Evolutionary conservation across 2,113 vertebrate genomes (phyloP).

Genomic region (Haplotaxodon microlepis): DNA sequence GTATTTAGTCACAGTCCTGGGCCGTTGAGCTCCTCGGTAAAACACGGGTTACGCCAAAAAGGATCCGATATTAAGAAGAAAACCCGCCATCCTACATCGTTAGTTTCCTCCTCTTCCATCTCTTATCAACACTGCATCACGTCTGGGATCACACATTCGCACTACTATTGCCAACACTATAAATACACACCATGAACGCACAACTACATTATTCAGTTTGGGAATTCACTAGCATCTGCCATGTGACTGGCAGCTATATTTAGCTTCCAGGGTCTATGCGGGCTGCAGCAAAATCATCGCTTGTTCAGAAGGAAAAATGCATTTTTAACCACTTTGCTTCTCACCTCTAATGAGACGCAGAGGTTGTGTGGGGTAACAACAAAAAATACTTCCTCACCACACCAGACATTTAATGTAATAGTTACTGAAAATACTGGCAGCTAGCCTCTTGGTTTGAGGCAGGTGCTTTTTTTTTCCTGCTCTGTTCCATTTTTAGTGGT

Average conservation of each 20-base stretch:
- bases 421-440: not conserved
- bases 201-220: conserved; percentile 19
- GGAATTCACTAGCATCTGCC: conserved; percentile 22
- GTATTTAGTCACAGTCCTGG: not conserved
- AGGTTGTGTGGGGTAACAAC: not conserved
- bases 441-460: not conserved
- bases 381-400: not conserved
- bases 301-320: not conserved
- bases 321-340: not conserved
- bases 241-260: conserved; percentile 34
- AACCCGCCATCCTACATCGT: not conserved
- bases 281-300: not conserved
- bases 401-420: not conserved
- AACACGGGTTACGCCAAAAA: not conserved
- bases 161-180: not conserved
- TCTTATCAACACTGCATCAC: not conserved
- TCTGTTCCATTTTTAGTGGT: conserved; percentile 21
- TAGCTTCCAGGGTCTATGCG: not conserved
- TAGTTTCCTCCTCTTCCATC: not conserved
- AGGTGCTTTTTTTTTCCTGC: not conserved
- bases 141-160: not conserved
- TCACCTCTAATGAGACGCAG: not conserved
- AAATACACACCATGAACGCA: conserved; percentile 22
- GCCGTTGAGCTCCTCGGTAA: not conserved
- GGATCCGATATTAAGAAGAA: not conserved